Evolutionary conservation across 2,113 vertebrate genomes (phyloP).

Genomic region (Gila orcuttii): DNA sequence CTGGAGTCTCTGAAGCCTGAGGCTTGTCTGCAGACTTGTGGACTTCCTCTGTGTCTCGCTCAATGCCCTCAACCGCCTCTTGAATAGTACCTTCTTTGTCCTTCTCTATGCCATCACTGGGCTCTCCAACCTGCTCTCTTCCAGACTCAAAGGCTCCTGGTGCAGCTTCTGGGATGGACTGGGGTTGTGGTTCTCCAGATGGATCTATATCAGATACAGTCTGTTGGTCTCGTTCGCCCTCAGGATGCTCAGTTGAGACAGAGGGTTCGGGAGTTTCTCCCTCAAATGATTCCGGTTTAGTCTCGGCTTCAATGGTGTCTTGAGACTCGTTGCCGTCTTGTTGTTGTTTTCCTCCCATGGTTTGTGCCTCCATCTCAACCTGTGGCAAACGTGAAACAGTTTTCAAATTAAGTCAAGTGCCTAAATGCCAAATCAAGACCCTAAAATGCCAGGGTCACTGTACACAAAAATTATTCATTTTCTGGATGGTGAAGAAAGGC

Average conservation of each 20-base stretch:
- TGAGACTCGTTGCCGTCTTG: conserved; percentile 36
- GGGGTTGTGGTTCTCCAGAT: neutral
- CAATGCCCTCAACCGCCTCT: conserved; percentile 1
- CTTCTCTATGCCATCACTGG: neutral
- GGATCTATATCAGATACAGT: conserved; percentile 20
- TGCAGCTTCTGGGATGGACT: neutral
- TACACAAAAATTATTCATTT: conserved; percentile 37
- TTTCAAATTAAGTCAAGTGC: conserved; percentile 36
- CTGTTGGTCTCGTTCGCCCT: neutral
- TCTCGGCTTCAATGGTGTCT: conserved; percentile 34
- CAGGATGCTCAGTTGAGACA: conserved; percentile 6
- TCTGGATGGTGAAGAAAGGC: conserved; percentile 29
- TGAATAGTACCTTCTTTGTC: conserved; percentile 14
- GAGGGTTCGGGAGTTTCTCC: neutral
- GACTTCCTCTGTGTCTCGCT: conserved; percentile 22
- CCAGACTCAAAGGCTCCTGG: neutral
- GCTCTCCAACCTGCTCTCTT: neutral
- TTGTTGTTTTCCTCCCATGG: conserved; percentile 30
- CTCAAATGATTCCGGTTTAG: neutral
- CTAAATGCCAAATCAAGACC: conserved; percentile 44
- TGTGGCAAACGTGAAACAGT: conserved; percentile 43
- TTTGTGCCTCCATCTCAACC: conserved; percentile 59
- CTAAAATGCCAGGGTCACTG: conserved; percentile 33
- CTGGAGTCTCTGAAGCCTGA: conserved; percentile 38
- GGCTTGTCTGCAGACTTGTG: conserved; percentile 46